These are phyloP conservation scores for Aurelia sp. DNA, from an alignment of 30 jellyfish, hydroid and myxozoan genomes.

Conservation along the genomic window DNA sequence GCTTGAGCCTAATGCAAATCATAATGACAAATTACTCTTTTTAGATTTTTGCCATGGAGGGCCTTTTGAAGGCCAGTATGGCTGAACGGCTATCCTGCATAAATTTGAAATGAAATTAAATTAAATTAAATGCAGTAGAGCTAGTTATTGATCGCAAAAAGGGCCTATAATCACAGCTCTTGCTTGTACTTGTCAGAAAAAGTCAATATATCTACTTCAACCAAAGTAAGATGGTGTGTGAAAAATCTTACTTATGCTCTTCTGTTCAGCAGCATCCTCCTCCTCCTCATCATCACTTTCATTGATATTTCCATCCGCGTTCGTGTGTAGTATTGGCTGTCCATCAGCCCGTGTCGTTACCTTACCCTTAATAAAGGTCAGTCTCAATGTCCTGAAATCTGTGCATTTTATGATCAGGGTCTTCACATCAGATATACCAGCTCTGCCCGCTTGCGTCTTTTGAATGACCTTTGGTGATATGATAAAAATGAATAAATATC, in stretches of 20 bases:
- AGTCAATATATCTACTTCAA: too few relatives aligned
- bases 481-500: neutral
- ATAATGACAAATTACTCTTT: too few relatives aligned
- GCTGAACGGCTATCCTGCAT: too few relatives aligned
- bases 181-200: too few relatives aligned
- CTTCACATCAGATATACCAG: conserved; percentile 92
- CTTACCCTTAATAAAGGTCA: conserved; percentile 84
- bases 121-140: too few relatives aligned
- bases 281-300: neutral
- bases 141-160: too few relatives aligned
- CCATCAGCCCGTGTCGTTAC: conserved; percentile 55
- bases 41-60: too few relatives aligned
- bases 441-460: conserved; percentile 90
- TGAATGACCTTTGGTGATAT: conserved; percentile 76
- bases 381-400: conserved; percentile 88
- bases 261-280: conserved; percentile 8
- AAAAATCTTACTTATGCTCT: neutral
- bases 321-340: conserved; percentile 22
- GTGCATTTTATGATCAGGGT: conserved; percentile 79
- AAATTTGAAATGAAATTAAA: too few relatives aligned
- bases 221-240: too few relatives aligned
- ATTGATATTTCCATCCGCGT: neutral
- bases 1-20: too few relatives aligned
- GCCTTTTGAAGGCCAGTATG: too few relatives aligned
- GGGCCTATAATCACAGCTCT: too few relatives aligned